Conservation (phyloP, 2,113 vertebrate genomes). For the Bambusicola thoracicus region DNA sequence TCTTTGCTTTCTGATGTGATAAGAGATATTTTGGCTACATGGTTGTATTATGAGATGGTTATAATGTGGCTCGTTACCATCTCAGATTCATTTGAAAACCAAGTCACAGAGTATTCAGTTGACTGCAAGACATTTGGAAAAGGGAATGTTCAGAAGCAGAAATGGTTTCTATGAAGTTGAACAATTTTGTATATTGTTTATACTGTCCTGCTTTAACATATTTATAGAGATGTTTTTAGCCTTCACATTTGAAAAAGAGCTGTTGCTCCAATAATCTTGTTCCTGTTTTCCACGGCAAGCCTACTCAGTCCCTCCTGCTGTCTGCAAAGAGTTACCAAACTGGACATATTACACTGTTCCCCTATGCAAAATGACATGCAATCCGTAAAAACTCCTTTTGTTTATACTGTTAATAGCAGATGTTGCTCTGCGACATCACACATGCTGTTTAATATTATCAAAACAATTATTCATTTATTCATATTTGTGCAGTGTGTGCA, state of each 20-base stretch:
- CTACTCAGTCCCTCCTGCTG: constrained; percentile 38
- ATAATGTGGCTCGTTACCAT: neutral
- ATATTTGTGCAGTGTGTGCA: constrained; percentile 68
- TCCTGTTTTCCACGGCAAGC: constrained; percentile 65
- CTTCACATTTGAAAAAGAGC: constrained; percentile 23
- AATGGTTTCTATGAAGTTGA: neutral
- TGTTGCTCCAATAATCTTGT: constrained; percentile 54
- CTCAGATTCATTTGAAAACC: neutral
- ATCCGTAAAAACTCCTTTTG: constrained; percentile 65
- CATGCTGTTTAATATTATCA: constrained; percentile 79
- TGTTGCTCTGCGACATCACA: constrained; percentile 74
- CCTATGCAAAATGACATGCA: constrained; percentile 43
- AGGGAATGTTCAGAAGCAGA: neutral
- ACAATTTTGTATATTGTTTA: neutral
- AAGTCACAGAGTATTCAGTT: neutral
- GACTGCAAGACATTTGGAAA: neutral
- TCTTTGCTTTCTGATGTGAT: neutral
- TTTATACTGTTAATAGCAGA: constrained; percentile 77
- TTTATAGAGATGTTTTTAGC: neutral
- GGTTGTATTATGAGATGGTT: neutral
- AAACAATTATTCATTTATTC: constrained; percentile 82
- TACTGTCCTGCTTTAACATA: neutral
- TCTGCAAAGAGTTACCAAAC: constrained; percentile 1
- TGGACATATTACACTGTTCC: constrained; percentile 39
- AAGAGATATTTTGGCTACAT: neutral